A percentile compares a stretch with the other conserved stretches of the same genome.
Conservation (phyloP, 30 jellyfish, hydroid and myxozoan species). For the Pseudorhiza aurosa region DNA sequence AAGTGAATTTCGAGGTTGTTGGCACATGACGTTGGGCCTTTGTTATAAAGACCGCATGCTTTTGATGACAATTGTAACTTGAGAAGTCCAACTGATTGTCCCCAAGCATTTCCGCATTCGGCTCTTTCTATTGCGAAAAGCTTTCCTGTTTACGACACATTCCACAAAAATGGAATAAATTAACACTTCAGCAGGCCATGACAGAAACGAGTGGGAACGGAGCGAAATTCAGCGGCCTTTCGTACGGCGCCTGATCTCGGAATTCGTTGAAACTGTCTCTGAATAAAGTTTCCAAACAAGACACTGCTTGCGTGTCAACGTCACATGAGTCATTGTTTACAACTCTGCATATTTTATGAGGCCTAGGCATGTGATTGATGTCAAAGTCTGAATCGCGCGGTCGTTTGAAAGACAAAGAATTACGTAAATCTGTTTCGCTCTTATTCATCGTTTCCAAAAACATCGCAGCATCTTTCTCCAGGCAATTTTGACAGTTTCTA, state of each 20-base stretch:
- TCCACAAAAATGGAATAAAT: too few species aligned
- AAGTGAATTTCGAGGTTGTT: too few species aligned
- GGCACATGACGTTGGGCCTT: too few species aligned
- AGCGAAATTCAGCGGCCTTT: slow-evolving; percentile 16
- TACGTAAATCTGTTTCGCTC: slow-evolving; percentile 63
- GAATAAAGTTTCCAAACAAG: slow-evolving; percentile 63
- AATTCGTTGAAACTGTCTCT: slow-evolving; percentile 61
- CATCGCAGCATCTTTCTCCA: neutral
- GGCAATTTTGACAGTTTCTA: neutral
- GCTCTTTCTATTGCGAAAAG: too few species aligned
- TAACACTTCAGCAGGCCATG: slow-evolving; percentile 77
- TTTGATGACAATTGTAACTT: too few species aligned
- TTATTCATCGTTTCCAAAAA: slow-evolving; percentile 5
- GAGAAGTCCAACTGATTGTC: too few species aligned
- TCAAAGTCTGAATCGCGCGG: slow-evolving; percentile 80
- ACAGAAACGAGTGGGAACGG: slow-evolving; percentile 59
- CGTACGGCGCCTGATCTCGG: slow-evolving; percentile 18
- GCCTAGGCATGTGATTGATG: slow-evolving; percentile 74
- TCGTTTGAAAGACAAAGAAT: slow-evolving; percentile 54
- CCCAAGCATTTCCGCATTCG: too few species aligned
- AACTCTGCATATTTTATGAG: slow-evolving; percentile 62
- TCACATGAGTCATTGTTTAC: slow-evolving; percentile 53
- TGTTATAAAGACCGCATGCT: too few species aligned
- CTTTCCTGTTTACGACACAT: too few species aligned
- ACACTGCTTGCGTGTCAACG: slow-evolving; percentile 63